Base-by-base conservation (phyloP, 2,797 vertebrate species). In the Darevskia mixta region DNA sequence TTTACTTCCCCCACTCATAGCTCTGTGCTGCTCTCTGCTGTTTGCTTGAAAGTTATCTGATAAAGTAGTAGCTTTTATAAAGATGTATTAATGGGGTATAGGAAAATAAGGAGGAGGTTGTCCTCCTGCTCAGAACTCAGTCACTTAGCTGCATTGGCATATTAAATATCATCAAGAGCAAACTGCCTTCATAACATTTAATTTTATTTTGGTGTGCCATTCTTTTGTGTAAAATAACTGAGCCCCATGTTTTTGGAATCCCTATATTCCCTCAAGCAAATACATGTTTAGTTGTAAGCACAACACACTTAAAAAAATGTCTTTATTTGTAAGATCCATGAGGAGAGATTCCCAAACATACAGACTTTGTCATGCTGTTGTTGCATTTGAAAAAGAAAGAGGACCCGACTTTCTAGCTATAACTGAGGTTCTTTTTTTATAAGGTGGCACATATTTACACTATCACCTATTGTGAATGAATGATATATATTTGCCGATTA, bases 21-120 rank as follows among this genome's bases (percentile, higher is more conserved):
- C 90, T 96, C 89, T 27, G 87, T 89, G 90, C 80, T 95, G 92
- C 91, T 92, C 95, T 95, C 95, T 96, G 69, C 91, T 95, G 92
- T 89, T 80, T 87, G 38, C 9, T 83, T 83, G 83, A 89, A 87
- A 79, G 72, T 18, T 15, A 41, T 35, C 23, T 93, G 88, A 32
- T 87, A 10, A 73, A 93, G 82, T 86, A 49, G 0, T 29, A 79
- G 58, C 64, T 89, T 92, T 55, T 13, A 90, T 55, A 43, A 23
- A 72, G 7, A 87, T 17, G 89, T 91, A 90, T 58, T 69, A 0
- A 0, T 49, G 15, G 86, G 10, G 58, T 73, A n/a, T 6, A 49
- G 2, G 23, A 29, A 79, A 78, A 86, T 29, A 89, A 83, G 64
- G 1, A 61, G 55, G 58, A 25, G 8, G 61, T 3, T 76, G 83